Percentiles rank a stretch among this genome's conserved stretches.
These are phyloP conservation scores for Macrobrachium rosenbergii DNA, from an alignment of 1,140 invertebrate genomes.

Conservation along the genomic window DNA sequence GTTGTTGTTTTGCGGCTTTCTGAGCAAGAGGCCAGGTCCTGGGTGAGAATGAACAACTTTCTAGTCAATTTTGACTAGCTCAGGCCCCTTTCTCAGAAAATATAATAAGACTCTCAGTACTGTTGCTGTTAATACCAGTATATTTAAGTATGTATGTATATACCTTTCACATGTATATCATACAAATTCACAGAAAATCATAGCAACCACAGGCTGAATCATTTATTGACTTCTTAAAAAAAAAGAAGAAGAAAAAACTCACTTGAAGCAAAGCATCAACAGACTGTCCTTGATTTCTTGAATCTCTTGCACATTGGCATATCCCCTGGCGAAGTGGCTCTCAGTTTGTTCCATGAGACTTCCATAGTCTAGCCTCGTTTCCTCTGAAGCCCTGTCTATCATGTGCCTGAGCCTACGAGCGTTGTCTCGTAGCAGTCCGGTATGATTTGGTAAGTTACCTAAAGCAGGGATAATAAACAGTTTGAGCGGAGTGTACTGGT, in stretches of 20 bases:
- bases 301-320: background rate
- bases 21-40: no score
- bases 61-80: no score
- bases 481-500: no score
- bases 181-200: background rate
- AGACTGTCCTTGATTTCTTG: conserved; percentile 12
- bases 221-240: background rate
- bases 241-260: no score
- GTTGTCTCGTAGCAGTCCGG: conserved; percentile 30
- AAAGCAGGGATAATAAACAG: background rate
- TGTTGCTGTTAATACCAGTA: no score
- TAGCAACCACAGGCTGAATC: background rate
- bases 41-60: no score
- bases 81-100: no score
- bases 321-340: background rate
- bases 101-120: no score
- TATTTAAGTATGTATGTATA: no score
- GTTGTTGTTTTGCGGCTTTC: no score
- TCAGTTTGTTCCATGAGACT: conserved; percentile 1
- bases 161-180: no score
- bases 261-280: conserved; percentile 49
- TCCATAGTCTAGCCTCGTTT: conserved; percentile 35
- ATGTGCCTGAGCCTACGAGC: conserved; percentile 25
- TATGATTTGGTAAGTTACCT: conserved; percentile 49
- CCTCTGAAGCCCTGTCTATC: background rate